phyloP scores from a whole-genome alignment of 2,113 vertebrate genomes.

The Gracilinanus agilis region DNA sequence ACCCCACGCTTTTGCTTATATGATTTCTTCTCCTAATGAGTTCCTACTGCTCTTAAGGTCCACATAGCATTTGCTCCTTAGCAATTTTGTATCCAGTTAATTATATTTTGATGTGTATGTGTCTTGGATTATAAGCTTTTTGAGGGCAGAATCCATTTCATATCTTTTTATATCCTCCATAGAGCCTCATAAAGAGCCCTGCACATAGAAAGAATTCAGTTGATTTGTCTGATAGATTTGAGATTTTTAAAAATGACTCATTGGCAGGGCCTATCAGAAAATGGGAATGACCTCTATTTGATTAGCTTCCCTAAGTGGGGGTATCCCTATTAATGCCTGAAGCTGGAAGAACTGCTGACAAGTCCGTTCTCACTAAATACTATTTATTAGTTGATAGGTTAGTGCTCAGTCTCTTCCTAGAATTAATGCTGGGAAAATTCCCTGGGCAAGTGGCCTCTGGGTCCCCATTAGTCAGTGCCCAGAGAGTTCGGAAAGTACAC shows the following conservation, averaged over 20 bases:
- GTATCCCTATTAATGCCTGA: neutral
- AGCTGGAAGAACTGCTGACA: neutral
- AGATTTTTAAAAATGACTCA: neutral
- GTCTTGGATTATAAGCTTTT: neutral
- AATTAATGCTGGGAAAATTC: neutral
- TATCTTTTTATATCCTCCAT: neutral
- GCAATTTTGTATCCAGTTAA: neutral
- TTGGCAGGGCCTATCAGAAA: neutral
- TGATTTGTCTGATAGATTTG: neutral
- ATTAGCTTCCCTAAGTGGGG: constrained; percentile 7
- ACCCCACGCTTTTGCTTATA: constrained; percentile 37
- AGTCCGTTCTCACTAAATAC: neutral
- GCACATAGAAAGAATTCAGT: neutral
- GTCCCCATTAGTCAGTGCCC: neutral
- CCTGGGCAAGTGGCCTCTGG: neutral
- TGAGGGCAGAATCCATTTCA: neutral
- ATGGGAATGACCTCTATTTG: neutral
- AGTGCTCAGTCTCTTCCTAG: neutral
- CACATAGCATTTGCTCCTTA: neutral
- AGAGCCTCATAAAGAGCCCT: neutral
- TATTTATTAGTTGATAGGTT: neutral
- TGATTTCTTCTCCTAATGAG: neutral
- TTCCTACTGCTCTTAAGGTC: neutral
- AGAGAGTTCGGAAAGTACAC: neutral
- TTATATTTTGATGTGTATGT: neutral